A percentile compares a stretch with the other conserved stretches of the same genome.
Evolutionary conservation across 2,113 vertebrate genomes (phyloP).

Genomic region (Conger conger): DNA sequence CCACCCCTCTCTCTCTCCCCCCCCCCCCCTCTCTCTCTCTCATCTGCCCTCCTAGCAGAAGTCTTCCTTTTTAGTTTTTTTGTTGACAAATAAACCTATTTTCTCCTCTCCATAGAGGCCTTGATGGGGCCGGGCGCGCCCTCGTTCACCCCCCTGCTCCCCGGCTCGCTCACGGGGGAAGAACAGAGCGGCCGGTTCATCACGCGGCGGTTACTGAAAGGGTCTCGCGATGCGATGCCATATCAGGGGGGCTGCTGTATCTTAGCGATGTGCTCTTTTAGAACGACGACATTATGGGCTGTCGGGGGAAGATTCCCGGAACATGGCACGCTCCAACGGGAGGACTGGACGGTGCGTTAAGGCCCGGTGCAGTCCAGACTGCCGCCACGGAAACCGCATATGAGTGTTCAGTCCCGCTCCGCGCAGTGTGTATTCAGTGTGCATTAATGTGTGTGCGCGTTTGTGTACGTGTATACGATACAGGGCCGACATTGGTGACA

Average conservation of each 20-base stretch:
- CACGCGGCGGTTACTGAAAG: conserved; percentile 10
- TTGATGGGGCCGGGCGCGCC: conserved; percentile 29
- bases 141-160: background rate
- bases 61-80: background rate
- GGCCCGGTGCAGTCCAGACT: background rate
- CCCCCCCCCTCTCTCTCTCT: conserved; percentile 42
- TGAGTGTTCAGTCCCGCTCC: too few relatives aligned
- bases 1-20: too few relatives aligned
- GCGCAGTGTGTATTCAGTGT: too few relatives aligned
- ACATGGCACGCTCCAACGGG: background rate
- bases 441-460: background rate
- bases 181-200: conserved; percentile 29
- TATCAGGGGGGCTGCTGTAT: conserved; percentile 3
- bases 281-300: conserved; percentile 6
- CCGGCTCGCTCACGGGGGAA: background rate
- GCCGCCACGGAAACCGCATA: too few relatives aligned
- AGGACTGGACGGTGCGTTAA: background rate
- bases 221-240: background rate
- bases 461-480: background rate
- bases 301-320: background rate
- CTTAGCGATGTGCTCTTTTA: background rate
- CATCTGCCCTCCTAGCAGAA: conserved; percentile 46
- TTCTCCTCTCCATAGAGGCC: conserved; percentile 52
- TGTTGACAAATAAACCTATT: conserved; percentile 51
- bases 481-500: too few relatives aligned